Base-by-base conservation (phyloP, 2,888 invertebrate species). In the Melolontha melolontha region DNA sequence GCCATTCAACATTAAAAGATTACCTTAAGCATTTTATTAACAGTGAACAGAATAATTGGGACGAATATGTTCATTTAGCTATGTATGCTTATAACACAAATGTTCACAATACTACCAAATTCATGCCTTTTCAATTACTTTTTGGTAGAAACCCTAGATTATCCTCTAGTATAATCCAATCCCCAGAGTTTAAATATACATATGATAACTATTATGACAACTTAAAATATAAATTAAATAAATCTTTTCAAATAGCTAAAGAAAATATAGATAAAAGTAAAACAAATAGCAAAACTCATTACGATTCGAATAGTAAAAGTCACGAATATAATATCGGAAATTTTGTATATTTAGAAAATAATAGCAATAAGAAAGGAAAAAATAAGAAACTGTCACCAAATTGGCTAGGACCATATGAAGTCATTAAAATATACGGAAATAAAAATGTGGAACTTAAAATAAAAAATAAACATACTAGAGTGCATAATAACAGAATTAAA, bases 11-110 rank as follows among this genome's bases (percentile, higher is more conserved):
- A 0, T 50, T 81, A 29, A 73, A 71, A 5, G 77, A 78, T 16
- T 78, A 78, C 65, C 40, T 81, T 1, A 75, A 75, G 65, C 75
- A 77, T 65, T 79, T 73, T 64, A 76, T 79, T 5, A 74, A 73
- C n/a, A 4, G 64, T 29, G 65, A 76, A 11, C 74, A 75, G 69
- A 66, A 66, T 4, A 73, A 80, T 65, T 81, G 80, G 79, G 78
- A 80, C 57, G 68, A 75, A 42, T 77, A 75, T 70, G 44, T 81
- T 29, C 69, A 71, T 10, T 74, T 75, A 44, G 75, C 76, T 0
- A 75, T 77, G 71, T 77, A 78, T 47, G 73, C 73, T 0, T 78
- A 77, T 59, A 77, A 78, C 41, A 66, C 55, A 5, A 29, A 40
- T 5, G 16, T 71, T 0, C 78, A 79, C 64, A 64, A 69, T 5